A percentile compares a stretch with the other conserved stretches of the same genome.
phyloP scores from a whole-genome alignment of 1,140 invertebrate species.

The Lasioglossum albipes region DNA sequence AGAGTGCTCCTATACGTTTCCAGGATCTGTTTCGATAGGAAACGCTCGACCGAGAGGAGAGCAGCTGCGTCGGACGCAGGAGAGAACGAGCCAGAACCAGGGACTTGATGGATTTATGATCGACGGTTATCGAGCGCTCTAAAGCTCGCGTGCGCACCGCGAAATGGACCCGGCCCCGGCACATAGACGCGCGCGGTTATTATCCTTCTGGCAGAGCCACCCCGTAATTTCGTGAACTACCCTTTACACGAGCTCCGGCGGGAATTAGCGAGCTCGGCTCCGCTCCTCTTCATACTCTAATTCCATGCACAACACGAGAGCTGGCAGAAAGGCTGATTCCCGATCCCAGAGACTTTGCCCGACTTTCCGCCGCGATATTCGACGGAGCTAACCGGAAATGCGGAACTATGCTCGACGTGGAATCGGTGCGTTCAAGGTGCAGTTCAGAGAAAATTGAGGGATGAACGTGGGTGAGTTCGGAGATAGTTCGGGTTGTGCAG shows the following conservation, averaged over 20 bases:
- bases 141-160: neutral
- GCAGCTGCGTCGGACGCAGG: no score
- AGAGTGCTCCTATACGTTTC: neutral
- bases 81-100: no score
- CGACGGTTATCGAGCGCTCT: conserved; percentile 5
- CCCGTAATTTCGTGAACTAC: neutral
- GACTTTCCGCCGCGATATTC: neutral
- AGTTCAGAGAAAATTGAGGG: no score
- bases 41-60: neutral
- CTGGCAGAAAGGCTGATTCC: no score
- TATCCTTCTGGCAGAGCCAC: neutral
- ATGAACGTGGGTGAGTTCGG: no score
- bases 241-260: neutral
- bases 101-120: conserved; percentile 15
- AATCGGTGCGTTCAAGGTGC: no score
- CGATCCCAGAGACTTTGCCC: no score
- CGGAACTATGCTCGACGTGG: no score
- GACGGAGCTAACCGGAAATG: no score
- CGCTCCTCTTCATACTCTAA: neutral
- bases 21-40: conserved; percentile 7
- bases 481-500: no score
- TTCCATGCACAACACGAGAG: no score
- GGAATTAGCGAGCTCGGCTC: neutral
- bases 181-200: neutral
- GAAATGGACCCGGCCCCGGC: neutral